Evolutionary conservation across 2,113 vertebrate genomes (phyloP).

Genomic region (Chaetorhynchus papuensis): DNA sequence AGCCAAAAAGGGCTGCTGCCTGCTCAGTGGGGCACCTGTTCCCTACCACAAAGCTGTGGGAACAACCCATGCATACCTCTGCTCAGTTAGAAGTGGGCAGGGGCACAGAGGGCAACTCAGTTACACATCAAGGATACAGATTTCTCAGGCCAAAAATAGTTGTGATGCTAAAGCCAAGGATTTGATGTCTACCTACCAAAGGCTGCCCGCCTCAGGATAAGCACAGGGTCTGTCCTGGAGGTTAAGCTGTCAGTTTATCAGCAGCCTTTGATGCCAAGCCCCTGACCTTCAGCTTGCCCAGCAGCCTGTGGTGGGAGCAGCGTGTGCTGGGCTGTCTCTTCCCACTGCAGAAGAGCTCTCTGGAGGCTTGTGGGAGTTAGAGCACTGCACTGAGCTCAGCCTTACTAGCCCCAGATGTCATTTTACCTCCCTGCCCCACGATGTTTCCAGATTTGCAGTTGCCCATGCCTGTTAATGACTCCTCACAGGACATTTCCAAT

Average conservation of each 20-base stretch:
- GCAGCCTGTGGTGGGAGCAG: background rate
- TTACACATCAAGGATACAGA: background rate
- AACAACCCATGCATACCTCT: background rate
- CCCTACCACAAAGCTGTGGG: background rate
- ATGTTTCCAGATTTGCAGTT: background rate
- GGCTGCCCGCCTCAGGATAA: background rate
- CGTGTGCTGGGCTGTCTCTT: background rate
- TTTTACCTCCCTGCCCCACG: background rate
- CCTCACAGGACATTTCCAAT: fast-evolving
- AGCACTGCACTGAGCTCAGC: background rate
- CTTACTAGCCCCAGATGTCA: background rate
- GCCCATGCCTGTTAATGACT: background rate
- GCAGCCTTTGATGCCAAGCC: background rate
- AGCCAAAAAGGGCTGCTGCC: background rate
- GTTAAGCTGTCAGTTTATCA: background rate
- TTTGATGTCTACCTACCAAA: background rate
- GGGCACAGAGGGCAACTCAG: background rate
- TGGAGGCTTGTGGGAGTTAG: background rate
- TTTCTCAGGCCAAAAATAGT: background rate
- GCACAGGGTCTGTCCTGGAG: background rate
- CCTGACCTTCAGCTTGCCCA: background rate
- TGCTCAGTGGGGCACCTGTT: background rate
- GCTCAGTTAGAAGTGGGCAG: background rate
- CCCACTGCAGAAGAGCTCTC: background rate
- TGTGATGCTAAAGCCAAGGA: background rate